A percentile compares a stretch with the other conserved stretches of the same genome.
Conservation (phyloP, 1,140 invertebrate genomes). For the Centruroides sculpturatus region DNA sequence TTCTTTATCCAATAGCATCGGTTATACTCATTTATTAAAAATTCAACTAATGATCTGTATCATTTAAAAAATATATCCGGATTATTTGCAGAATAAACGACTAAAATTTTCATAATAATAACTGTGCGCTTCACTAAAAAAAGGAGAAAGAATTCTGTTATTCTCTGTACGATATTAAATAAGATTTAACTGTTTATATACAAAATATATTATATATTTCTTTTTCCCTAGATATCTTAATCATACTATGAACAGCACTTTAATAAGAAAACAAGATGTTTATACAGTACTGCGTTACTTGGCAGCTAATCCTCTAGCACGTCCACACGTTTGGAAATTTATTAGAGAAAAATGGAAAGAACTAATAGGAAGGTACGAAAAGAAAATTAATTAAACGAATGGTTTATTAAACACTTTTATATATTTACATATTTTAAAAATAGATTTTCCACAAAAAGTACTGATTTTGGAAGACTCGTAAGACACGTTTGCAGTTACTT, state of each 20-base stretch:
- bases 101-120: no score
- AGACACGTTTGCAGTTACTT: conserved; percentile 50
- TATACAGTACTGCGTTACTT: conserved; percentile 52
- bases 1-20: no score
- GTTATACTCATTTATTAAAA: no score
- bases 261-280: conserved; percentile 69
- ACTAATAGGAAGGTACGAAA: conserved; percentile 32
- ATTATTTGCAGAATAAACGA: no score
- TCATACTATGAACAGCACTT: conserved; percentile 52
- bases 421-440: conserved; percentile 27
- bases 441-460: conserved; percentile 65
- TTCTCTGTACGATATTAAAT: no score
- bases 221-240: conserved; percentile 42
- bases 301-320: conserved; percentile 53
- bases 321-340: conserved; percentile 62
- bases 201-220: no score
- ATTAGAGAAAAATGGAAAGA: conserved; percentile 33
- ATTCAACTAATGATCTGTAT: no score
- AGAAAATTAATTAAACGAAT: background rate
- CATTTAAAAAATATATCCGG: no score
- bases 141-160: no score
- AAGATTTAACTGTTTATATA: no score
- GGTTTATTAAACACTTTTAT: background rate
- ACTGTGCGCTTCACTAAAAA: no score
- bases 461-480: conserved; percentile 57